phyloP scores from a whole-genome alignment of 2,113 vertebrate species.

The Nyctibius bracteatus region DNA sequence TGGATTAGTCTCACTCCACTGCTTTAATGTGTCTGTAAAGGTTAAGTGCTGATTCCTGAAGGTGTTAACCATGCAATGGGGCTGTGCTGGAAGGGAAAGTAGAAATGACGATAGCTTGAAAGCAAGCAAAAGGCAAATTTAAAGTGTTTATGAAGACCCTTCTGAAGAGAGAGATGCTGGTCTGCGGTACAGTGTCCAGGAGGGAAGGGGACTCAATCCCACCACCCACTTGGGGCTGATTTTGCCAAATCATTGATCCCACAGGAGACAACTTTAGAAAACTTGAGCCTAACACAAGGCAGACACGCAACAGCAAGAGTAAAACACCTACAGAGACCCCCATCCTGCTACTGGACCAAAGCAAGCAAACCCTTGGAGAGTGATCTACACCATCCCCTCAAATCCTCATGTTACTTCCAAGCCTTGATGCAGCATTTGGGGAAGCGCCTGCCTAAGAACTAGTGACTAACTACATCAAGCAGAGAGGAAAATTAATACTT shows the following conservation, averaged over 20 bases:
- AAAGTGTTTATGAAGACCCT: neutral
- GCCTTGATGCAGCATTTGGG: neutral
- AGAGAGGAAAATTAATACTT: neutral
- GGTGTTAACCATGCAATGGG: neutral
- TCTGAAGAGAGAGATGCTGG: neutral
- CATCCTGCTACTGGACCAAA: rapidly evolving
- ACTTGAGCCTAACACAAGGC: neutral
- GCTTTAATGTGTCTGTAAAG: slow-evolving; percentile 7
- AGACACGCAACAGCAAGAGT: neutral
- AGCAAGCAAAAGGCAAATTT: neutral
- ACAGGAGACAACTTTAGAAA: neutral
- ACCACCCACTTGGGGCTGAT: neutral
- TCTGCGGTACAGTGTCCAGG: neutral
- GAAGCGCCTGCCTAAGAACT: neutral
- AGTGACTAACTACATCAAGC: neutral
- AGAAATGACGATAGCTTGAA: neutral
- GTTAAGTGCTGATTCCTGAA: neutral
- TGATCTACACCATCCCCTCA: neutral
- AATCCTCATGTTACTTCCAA: rapidly evolving
- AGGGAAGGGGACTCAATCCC: neutral
- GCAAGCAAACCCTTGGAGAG: neutral
- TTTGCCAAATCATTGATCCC: neutral
- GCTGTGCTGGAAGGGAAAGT: neutral
- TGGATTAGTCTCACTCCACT: slow-evolving; percentile 24
- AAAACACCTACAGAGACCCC: neutral